A percentile compares a stretch with the other conserved stretches of the same genome.
Evolutionary conservation across 2,888 invertebrate species (phyloP).

Genomic region (Polydrusus pterygomalis): DNA sequence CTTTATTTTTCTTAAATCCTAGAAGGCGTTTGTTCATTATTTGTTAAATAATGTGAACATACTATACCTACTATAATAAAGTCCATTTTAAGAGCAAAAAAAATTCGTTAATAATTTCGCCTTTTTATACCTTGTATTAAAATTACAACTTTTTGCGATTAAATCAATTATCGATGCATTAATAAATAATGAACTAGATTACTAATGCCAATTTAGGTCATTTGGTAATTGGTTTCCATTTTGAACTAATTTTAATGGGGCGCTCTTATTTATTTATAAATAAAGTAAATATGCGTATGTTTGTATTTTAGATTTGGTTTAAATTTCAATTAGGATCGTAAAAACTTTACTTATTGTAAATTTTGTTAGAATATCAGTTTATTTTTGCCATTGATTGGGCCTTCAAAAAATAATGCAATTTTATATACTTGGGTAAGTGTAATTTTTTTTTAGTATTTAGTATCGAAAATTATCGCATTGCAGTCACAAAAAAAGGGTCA

Average conservation of each 20-base stretch:
- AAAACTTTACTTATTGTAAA: not conserved
- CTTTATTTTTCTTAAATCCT: too few relatives aligned
- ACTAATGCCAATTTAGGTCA: conserved; percentile 3
- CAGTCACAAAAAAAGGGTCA: too few relatives aligned
- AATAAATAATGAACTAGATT: conserved; percentile 13
- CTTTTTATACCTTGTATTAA: not conserved
- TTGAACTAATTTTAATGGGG: not conserved
- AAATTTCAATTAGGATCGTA: not conserved
- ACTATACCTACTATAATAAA: too few relatives aligned
- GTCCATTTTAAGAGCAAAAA: too few relatives aligned
- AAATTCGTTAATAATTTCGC: too few relatives aligned
- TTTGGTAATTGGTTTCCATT: not conserved
- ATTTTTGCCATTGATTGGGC: not conserved
- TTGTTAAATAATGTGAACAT: too few relatives aligned
- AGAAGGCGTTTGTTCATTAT: too few relatives aligned
- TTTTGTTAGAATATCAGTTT: not conserved
- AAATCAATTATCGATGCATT: not conserved
- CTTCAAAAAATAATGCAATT: too few relatives aligned
- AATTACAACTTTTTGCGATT: not conserved
- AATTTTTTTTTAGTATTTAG: too few relatives aligned
- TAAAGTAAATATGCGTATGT: not conserved
- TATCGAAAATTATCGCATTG: too few relatives aligned
- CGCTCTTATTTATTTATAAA: not conserved
- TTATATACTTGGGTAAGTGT: too few relatives aligned
- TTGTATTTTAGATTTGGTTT: not conserved